Base-by-base conservation (phyloP, 2,113 vertebrate genomes). In the Psophia crepitans region DNA sequence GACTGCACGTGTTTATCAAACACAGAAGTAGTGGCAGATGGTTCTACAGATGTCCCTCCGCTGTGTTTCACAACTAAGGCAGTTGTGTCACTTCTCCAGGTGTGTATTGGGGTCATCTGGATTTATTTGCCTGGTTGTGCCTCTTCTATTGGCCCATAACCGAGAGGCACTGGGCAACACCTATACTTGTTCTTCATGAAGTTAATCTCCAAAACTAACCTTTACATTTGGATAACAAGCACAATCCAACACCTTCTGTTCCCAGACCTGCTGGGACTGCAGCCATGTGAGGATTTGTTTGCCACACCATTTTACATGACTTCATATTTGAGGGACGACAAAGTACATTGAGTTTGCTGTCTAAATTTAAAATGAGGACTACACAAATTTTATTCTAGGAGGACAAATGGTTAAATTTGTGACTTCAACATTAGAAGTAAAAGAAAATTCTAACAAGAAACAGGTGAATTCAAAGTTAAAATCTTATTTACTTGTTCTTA, bases 21-120 rank as follows among this genome's bases (percentile, higher is more conserved):
- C 21, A 9, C 68, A 65, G 23, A n/a, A 70, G 54, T n/a, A 27
- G 41, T 35, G 82, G 79, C 90, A 93, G 66, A 85, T 66, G 63
- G 69, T 58, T 37, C 17, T 28, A 12, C 2, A 1, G 15, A 18
- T 30, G 33, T 35, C 44, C 61, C 4, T 6, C 2, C 0, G 22
- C 14, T 61, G 35, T 3, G 8, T 65, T 90, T 84, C 68, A 13
- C n/a, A 44, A 21, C 68, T 26, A 56, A 35, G 37, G 53, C 61
- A 23, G 6, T 53, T 39, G 44, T 46, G 37, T 83, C 1, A 0
- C 53, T 66, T 73, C 53, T 76, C 53, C 70, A 64, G 14, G 13
- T 30, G 43, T 39, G 5, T 56, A 5, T 21, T 58, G 32, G 61
- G 24, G 51, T 61, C 28, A 0, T 18, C 2, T 0, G 1, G 63